phyloP scores from a whole-genome alignment of 1,140 invertebrate genomes.

The Euborellia annulipes region DNA sequence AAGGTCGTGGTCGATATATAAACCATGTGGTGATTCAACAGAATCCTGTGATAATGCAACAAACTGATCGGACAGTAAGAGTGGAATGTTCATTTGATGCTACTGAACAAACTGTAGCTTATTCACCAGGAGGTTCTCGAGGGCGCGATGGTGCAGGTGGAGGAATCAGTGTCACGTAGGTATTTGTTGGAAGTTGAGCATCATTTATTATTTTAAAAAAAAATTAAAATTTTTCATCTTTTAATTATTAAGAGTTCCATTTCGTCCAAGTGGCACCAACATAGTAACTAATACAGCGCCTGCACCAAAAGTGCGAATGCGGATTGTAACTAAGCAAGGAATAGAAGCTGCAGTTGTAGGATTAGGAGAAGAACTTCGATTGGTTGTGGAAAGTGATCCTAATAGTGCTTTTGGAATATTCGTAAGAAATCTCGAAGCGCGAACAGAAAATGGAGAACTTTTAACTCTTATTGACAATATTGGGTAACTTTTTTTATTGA shows the following conservation, averaged over 20 bases:
- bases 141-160: conserved; percentile 20
- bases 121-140: conserved; percentile 22
- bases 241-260: conserved; percentile 19
- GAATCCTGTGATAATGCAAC: conserved; percentile 35
- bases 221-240: neutral
- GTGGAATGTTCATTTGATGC: conserved; percentile 35
- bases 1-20: conserved; percentile 29
- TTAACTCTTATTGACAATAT: conserved; percentile 32
- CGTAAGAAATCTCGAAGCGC: conserved; percentile 33
- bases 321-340: conserved; percentile 29
- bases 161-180: conserved; percentile 31
- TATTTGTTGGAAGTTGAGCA: conserved; percentile 1
- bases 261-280: conserved; percentile 23
- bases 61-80: conserved; percentile 32
- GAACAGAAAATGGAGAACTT: conserved; percentile 33
- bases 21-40: conserved; percentile 36
- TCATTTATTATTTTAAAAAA: conserved; percentile 1
- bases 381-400: conserved; percentile 33
- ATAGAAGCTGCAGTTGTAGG: conserved; percentile 30
- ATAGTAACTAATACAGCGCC: conserved; percentile 35
- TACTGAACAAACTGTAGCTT: conserved; percentile 31
- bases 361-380: conserved; percentile 31
- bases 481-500: conserved; percentile 29
- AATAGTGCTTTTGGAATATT: conserved; percentile 32
- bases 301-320: conserved; percentile 32